A percentile compares a stretch with the other conserved stretches of the same genome.
Conservation (phyloP, 2,888 invertebrate genomes). For the Tachina lurida region DNA sequence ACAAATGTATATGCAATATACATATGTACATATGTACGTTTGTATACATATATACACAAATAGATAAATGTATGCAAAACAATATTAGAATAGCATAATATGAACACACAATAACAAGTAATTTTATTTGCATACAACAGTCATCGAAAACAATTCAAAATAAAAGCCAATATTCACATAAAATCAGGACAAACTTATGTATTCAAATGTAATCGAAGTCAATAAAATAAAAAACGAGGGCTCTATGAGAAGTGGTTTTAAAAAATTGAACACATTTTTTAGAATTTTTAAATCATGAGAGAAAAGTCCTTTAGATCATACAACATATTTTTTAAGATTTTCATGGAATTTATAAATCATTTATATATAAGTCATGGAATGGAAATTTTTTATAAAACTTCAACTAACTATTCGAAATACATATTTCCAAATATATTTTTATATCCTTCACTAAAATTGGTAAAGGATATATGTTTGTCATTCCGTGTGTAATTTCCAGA, state of each 20-base stretch:
- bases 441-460: too few relatives aligned
- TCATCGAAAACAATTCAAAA: slow-evolving; percentile 51
- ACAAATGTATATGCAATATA: neutral
- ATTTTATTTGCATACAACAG: slow-evolving; percentile 61
- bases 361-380: too few relatives aligned
- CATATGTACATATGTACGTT: neutral
- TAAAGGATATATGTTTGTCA: too few relatives aligned
- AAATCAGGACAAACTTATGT: slow-evolving; percentile 63
- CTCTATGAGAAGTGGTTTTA: neutral
- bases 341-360: too few relatives aligned
- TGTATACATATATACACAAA: neutral
- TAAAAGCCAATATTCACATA: slow-evolving; percentile 64
- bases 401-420: too few relatives aligned
- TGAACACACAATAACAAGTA: slow-evolving; percentile 44
- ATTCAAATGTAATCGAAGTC: slow-evolving; percentile 48
- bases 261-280: neutral
- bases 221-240: slow-evolving; percentile 28
- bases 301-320: too few relatives aligned
- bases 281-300: too few relatives aligned
- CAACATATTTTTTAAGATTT: too few relatives aligned
- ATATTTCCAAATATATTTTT: too few relatives aligned
- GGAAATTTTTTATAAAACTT: too few relatives aligned
- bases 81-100: slow-evolving; percentile 36
- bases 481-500: too few relatives aligned
- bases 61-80: slow-evolving; percentile 50